Conservation (phyloP, 2,113 vertebrate species). For the Psophia crepitans region DNA sequence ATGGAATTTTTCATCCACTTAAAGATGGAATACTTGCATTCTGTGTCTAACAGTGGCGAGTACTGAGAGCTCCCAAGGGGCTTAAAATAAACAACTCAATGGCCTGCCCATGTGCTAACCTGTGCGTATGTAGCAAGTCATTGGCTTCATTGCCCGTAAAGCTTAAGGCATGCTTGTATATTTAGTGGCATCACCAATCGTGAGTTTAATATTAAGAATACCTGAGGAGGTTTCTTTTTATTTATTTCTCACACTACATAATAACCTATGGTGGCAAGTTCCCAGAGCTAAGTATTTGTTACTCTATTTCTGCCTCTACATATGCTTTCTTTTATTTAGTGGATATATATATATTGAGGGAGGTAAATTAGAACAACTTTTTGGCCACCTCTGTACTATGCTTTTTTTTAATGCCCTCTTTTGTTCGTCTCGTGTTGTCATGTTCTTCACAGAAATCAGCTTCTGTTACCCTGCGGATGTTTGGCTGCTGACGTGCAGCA, state of each 20-base stretch:
- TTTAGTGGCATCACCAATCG: neutral
- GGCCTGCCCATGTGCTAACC: neutral
- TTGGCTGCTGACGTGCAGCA: neutral
- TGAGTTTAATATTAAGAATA: neutral
- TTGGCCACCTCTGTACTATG: neutral
- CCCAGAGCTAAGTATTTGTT: neutral
- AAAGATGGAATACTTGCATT: neutral
- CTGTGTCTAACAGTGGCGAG: neutral
- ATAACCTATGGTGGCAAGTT: neutral
- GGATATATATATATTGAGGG: neutral
- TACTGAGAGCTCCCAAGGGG: neutral
- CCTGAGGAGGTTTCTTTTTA: neutral
- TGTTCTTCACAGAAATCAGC: neutral
- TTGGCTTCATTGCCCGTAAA: neutral
- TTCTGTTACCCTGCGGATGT: neutral
- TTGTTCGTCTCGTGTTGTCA: neutral
- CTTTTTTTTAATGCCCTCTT: neutral
- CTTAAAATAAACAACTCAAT: neutral
- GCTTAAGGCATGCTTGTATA: neutral
- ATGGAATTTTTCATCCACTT: neutral
- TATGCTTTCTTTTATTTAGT: neutral
- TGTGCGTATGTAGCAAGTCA: neutral
- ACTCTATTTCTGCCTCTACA: neutral
- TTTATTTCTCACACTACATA: neutral
- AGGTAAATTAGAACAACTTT: neutral